Base-by-base conservation (phyloP, 1,140 invertebrate genomes). In the Leptinotarsa undecemlineata region DNA sequence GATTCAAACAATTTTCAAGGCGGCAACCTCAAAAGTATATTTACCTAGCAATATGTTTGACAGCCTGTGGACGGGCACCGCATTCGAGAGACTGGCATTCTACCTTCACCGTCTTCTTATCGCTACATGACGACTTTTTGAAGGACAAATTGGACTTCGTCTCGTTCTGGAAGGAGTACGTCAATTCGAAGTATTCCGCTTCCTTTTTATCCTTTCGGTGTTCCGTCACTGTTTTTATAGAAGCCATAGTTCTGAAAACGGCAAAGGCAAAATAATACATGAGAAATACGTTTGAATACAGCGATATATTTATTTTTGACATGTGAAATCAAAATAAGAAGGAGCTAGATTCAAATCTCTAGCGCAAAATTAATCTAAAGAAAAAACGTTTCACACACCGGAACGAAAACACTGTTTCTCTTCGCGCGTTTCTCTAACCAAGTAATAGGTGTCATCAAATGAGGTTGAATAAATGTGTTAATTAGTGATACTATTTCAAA, bases 31-130 rank as follows among this genome's bases (percentile, higher is more conserved):
- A 42, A 21, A 1, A 33, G 1, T 11, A 42, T 57, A 57, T 76
- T 82, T 88, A 93, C 92, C 91, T 92, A 8, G 91, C 90, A 81
- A 89, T 88, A 48, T 88, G 87, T 77, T 88, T 85, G 76, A 87
- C 84, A n/a, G 88, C 88, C 77, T 92, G 89, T 0, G 92, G 92
- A 75, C 92, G 84, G 66, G 91, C 88, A 2, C 93, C 93, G 79
- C 93, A 95, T 80, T 93, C 91, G 14, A 95, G 86, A 75, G 90
- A 88, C 69, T 89, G 87, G 79, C 93, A 95, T 61, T 88, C 88
- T 1, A 95, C 90, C 76, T 88, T 86, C 1, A 94, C 85, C 0
- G 93, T 90, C 74, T 91, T 88, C 20, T 88, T 88, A 15, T 86
- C 86, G 5, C 87, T 81, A 78, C 93, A 95, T 13, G 86, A 81